Evolutionary conservation across 2,797 vertebrate species (phyloP), one percentile per base, ranked within the genome.

Genomic region (Coregonus ussuriensis): DNA sequence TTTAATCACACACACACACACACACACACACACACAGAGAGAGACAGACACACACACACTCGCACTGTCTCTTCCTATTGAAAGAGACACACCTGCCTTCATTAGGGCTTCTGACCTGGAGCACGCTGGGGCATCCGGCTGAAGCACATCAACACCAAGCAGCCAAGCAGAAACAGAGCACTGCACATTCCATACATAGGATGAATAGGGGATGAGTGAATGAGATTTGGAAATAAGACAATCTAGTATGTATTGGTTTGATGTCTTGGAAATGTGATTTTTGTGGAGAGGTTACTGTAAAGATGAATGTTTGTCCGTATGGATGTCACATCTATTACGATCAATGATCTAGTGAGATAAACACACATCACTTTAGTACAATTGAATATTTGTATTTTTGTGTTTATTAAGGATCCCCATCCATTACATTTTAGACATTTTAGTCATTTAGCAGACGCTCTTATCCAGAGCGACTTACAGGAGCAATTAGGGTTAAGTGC

Each of bases 111-210:
- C 71, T 83, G 82, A 88, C 85, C 84, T 77, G 74, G 78, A 79
- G 80, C 72, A 75, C 72, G 75, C 77, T 59, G 63, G n/a, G 69
- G 73, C 77, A 80, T 84, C 62, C 2, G 66, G 25, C 54, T 78
- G 63, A 79, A 84, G 85, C 71, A 87, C 81, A 84, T 88, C 85
- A 83, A 84, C 82, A 80, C 54, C 54, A n/a, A n/a, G 54, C 82
- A 84, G 67, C 83, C 81, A 62, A 83, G 76, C 85, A 71, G 84
- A 86, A 87, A 82, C n/a, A 29, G n/a, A 79, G 70, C n/a, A 21
- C 4, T 47, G 68, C 37, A 51, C 16, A 71, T 81, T 81, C 70
- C 33, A 54, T 54, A n/a, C 73, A 78, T 18, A 53, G 63, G 41
- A 59, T 52, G 18, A 74, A 78, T 72, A 62, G 15, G n/a, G n/a